Base-by-base conservation (phyloP, 2,888 invertebrate genomes). In the Melanargia galathea region DNA sequence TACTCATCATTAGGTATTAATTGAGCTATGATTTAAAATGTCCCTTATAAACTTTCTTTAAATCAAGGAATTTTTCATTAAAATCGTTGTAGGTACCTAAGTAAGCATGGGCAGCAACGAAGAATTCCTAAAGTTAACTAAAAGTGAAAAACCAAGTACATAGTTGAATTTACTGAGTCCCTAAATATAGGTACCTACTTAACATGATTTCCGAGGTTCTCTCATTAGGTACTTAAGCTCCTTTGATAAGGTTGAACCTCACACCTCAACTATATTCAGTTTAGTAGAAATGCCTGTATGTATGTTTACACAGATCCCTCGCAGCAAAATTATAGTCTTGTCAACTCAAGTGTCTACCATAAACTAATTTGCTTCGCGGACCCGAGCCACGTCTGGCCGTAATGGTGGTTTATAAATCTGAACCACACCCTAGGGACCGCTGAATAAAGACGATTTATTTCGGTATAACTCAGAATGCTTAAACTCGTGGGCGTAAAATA, bases 301-400 rank as follows among this genome's bases (percentile, higher is more conserved):
- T 26, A 16, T 26, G 26, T 26, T 49, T 16, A 16, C 26, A 26
- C 24, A 48, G 26, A 20, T 40, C n/a, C 38, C 38, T 20, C 13
- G 35, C 20, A 35, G 20, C 33, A 33, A 35, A 52, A 52, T 52
- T 20, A 52, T 11, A 35, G 52, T 52, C 52, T 20, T 52, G 52
- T 52, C 52, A 18, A 33, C 30, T 16, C 11, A 55, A 55, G 40
- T 40, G 40, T 43, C 54, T 33, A 33, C 52, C 20, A 33, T 52
- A 52, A 52, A 52, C 33, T 52, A 52, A 52, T 52, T 52, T 52
- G 33, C 52, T 33, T 16, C 18, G 4, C 10, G n/a, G 16, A 55
- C 54, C 38, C 35, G 13, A 40, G 26, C n/a, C 40, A 16, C 40
- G 55, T 40, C 40, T 7, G 22, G 11, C 40, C 43, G 5, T 55